Conservation (phyloP, 2,113 vertebrate species). For the Eolophus roseicapilla region DNA sequence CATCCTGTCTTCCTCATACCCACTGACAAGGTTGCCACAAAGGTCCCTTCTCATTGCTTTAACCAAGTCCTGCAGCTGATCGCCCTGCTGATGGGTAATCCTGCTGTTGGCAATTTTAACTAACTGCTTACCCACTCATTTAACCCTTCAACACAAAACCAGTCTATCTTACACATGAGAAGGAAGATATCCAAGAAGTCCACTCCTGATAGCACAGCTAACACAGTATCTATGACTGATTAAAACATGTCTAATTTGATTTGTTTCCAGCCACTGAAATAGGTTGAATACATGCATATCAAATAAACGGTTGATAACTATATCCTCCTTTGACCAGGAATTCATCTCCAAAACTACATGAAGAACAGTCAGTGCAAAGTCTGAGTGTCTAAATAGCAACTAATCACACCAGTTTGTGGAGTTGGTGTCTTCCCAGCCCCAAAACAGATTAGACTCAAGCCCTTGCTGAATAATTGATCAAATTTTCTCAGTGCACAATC, state of each 20-base stretch:
- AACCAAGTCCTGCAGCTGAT: neutral
- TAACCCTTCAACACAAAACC: neutral
- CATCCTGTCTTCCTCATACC: neutral
- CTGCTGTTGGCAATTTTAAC: neutral
- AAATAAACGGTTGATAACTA: neutral
- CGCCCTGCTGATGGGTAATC: neutral
- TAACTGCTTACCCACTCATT: neutral
- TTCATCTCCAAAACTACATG: neutral
- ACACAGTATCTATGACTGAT: neutral
- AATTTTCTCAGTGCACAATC: neutral
- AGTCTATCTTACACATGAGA: neutral
- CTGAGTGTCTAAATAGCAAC: neutral
- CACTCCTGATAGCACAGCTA: neutral
- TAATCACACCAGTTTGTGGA: neutral
- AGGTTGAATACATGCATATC: neutral
- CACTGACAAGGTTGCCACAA: neutral
- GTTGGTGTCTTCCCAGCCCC: neutral
- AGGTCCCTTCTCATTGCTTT: neutral
- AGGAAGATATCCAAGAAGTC: neutral
- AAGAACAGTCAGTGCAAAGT: neutral
- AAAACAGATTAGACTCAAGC: neutral
- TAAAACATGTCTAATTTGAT: neutral
- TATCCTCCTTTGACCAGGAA: neutral
- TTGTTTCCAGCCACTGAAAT: neutral
- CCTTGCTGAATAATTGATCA: constrained; percentile 36